Percentiles rank a stretch among this genome's conserved stretches.
These are phyloP conservation scores for Ciona savignyi DNA, from an alignment of 23 tunicate genomes.

Conservation along the genomic window DNA sequence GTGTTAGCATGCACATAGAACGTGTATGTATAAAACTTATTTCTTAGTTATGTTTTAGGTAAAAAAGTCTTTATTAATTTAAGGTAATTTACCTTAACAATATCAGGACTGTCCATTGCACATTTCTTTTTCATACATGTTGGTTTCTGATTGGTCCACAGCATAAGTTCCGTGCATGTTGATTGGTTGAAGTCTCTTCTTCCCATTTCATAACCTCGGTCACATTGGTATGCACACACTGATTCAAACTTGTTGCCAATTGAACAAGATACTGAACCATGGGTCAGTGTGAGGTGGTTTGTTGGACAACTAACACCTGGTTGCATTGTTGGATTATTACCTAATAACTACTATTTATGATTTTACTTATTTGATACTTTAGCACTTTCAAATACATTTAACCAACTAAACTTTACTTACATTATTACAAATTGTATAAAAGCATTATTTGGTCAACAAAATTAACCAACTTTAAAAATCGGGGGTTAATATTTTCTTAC, in stretches of 20 bases:
- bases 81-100: conserved; percentile 23
- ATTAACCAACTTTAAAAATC: neutral
- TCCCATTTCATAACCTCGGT: conserved; percentile 55
- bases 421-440: too few relatives aligned
- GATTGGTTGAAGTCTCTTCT: conserved; percentile 5
- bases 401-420: too few relatives aligned
- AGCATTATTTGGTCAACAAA: too few relatives aligned
- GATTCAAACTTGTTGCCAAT: conserved; percentile 37
- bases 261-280: conserved; percentile 40
- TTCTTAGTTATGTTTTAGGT: too few relatives aligned
- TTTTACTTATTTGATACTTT: too few relatives aligned
- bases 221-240: conserved; percentile 48
- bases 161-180: conserved; percentile 27
- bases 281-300: conserved; percentile 10
- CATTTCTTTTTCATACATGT: conserved; percentile 65
- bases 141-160: conserved; percentile 60
- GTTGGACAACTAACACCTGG: conserved; percentile 28
- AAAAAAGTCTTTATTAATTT: neutral
- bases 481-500: neutral
- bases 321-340: too few relatives aligned
- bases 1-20: too few relatives aligned
- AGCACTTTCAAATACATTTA: too few relatives aligned
- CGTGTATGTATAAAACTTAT: too few relatives aligned
- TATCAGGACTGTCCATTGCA: conserved; percentile 17
- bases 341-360: too few relatives aligned